Percentiles rank a stretch among this genome's conserved stretches.
Evolutionary conservation across 2,113 vertebrate genomes (phyloP).

Genomic region (Parus major): DNA sequence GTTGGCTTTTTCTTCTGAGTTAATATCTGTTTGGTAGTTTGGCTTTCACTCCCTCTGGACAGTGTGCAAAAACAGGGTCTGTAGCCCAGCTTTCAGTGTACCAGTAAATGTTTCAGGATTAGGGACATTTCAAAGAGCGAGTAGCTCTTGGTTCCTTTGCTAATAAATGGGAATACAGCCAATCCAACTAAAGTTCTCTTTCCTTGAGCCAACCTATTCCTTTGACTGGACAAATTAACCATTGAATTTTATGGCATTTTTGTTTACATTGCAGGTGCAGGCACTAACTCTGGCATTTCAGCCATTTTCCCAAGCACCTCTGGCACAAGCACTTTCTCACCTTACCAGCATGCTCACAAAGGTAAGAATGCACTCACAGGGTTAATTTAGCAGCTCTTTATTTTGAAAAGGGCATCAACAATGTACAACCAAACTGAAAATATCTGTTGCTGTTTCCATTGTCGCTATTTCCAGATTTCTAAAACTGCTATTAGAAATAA

Average conservation of each 20-base stretch:
- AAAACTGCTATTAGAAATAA: neutral
- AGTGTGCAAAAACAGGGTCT: neutral
- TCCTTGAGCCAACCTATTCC: neutral
- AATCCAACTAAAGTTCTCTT: neutral
- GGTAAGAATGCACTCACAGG: slow-evolving; percentile 69
- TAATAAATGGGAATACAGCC: neutral
- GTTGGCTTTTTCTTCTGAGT: neutral
- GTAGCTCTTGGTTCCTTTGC: neutral
- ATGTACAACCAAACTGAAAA: neutral
- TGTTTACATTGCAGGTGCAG: slow-evolving; percentile 77
- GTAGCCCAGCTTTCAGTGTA: neutral
- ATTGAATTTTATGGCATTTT: neutral
- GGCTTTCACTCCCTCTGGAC: neutral
- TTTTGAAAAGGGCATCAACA: neutral
- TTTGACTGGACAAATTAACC: neutral
- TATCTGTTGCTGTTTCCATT: neutral
- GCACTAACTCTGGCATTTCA: slow-evolving; percentile 60
- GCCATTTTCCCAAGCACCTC: slow-evolving; percentile 77
- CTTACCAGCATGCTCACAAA: slow-evolving; percentile 87
- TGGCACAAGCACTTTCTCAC: slow-evolving; percentile 84
- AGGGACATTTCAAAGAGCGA: neutral
- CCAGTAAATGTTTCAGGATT: neutral
- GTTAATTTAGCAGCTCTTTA: neutral
- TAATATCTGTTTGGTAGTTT: neutral
- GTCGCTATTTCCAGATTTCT: neutral